Base-by-base conservation (phyloP, 1,140 invertebrate species). In the Charaxes varanes region DNA sequence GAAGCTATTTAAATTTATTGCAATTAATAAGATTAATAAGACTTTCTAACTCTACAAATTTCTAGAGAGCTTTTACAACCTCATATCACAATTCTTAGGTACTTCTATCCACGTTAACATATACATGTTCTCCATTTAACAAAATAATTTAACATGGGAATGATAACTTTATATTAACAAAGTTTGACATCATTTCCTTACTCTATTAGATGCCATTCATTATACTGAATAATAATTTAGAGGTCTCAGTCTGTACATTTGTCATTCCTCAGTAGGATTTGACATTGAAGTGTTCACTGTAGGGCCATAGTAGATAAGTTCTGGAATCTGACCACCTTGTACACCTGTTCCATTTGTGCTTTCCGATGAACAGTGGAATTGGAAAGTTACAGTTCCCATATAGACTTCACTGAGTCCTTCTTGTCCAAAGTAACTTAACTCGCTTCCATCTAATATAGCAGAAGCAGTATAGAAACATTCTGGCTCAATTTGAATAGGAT, bases 361-460 rank as follows among this genome's bases (percentile, higher is more conserved):
- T 63, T 97, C 95, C 0, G 94, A 94, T 22, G 94, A 96, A 70
- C 94, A 96, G 67, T 97, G 95, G 82, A 97, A 97, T 79, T 96
- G 94, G 84, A 97, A 97, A 17, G 93, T 96, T 18, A 96, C 94
- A 59, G 91, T 92, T 7, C 93, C 93, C 55, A 94, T 92, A 8
- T 91, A 92, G 6, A 96, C 93, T 84, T 97, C 95, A 63, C 92
- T 94, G 87, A 97, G 90, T 11, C 95, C 95, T 81, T 97, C 95
- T 76, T 97, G 95, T n/a, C 95, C 95, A 73, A 97, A 97, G 71
- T 96, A 97, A 77, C 94, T 96, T 24, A 98, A 84, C 78, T 98
- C 96, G 17, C 90, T 91, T 5, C 95, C 95, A 69, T 97, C 94
- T 2, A 97, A 79, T 49, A 96, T 91, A 2, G 93, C 94, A 1